Base-by-base conservation (phyloP, 2,797 vertebrate species). In the Oryzias sinensis region DNA sequence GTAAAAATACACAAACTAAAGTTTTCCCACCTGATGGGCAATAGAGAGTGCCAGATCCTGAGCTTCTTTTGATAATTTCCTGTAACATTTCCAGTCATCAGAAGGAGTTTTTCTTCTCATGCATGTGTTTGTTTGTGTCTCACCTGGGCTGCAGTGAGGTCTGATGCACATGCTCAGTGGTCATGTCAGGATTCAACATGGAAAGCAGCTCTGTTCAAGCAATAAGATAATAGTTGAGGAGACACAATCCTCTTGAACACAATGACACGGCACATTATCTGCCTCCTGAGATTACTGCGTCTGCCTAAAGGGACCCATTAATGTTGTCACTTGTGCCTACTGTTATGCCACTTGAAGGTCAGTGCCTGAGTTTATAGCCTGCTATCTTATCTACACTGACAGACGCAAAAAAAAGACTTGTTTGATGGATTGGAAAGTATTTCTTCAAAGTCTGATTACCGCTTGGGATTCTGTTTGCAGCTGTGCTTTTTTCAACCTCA, bases 121-220 rank as follows among this genome's bases (percentile, higher is more conserved):
- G 29, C 29, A 33, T 9, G 2, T 33, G 9, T 33, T 33, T 33
- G 46, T 56, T 20, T 59, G 24, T 62, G n/a, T 50, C 33, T 62
- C 81, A 92, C 91, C 88, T 85, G 48, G 74, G 41, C 27, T 80
- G 68, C 14, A 50, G 0, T 37, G 70, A 46, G 17, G 14, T 54
- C 43, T 59, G 56, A 56, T 72, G 72, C 50, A 76, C 56, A 16
- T 72, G 47, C 5, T 81, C 25, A 50, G 56, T 40, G 45, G 59
- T 72, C 43, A 86, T 56, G 5, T 76, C 71, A 14, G 89, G 78
- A 65, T 89, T 92, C 67, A 91, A 91, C 76, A 83, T 80, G 49
- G 89, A 88, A 70, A 92, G 66, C 72, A 91, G 27, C 68, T 90
- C 91, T 91, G 27, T 53, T 42, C 37, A 46, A 75, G 50, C 64